These are phyloP conservation scores for Vanessa tameamea DNA, from an alignment of 1,140 invertebrate species.

Conservation along the genomic window DNA sequence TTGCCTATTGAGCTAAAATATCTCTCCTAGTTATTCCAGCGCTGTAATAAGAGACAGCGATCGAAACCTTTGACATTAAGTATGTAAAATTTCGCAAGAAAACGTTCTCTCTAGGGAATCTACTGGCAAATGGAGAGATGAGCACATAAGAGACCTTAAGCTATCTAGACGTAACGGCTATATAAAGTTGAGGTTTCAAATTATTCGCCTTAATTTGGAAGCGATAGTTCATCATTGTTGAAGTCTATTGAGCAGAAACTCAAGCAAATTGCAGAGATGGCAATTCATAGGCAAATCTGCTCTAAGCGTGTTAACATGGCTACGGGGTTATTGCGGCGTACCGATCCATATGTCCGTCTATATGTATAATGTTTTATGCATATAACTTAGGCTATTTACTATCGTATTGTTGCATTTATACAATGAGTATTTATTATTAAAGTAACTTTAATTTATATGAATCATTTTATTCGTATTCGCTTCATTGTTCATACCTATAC, in stretches of 20 bases:
- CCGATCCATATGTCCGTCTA: constrained; percentile 52
- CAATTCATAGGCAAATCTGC: constrained; percentile 75
- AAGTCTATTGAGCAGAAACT: constrained; percentile 59
- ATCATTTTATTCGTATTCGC: neutral
- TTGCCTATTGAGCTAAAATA: constrained; percentile 56
- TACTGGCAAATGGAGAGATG: constrained; percentile 17
- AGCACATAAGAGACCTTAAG: constrained; percentile 10
- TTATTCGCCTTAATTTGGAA: constrained; percentile 27
- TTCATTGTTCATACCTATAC: too few species aligned
- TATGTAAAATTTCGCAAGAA: constrained; percentile 39
- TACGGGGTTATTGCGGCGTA: constrained; percentile 69
- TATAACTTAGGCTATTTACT: neutral
- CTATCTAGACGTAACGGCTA: constrained; percentile 5
- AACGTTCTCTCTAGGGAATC: constrained; percentile 31
- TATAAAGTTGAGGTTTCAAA: constrained; percentile 19
- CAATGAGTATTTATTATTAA: neutral
- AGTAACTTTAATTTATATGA: neutral
- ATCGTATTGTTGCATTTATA: neutral
- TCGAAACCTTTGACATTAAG: constrained; percentile 43
- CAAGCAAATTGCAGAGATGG: constrained; percentile 64
- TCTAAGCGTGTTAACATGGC: constrained; percentile 72
- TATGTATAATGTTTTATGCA: constrained; percentile 17
- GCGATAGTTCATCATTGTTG: constrained; percentile 35
- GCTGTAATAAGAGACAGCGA: constrained; percentile 44
- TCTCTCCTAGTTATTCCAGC: constrained; percentile 38